Evolutionary conservation across 2,797 vertebrate species (phyloP), one percentile per base, ranked within the genome.

Genomic region (Cirrhinus mrigala): DNA sequence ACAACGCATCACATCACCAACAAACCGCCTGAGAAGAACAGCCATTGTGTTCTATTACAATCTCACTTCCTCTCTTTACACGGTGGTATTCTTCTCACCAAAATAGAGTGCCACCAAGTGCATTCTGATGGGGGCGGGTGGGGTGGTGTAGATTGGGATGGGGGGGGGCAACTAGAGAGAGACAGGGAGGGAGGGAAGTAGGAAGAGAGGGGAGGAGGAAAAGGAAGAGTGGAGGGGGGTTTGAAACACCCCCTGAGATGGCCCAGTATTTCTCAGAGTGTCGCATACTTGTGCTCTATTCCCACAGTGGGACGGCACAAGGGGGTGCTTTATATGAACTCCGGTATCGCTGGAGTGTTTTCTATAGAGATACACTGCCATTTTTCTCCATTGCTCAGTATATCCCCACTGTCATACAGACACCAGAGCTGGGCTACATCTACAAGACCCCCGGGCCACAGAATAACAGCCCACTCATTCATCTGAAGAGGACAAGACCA

Each of bases 31-130:
- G 29, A 90, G 89, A 89, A 90, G 92, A 94, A 92, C 96, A 93
- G 91, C 96, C 96, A 98, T 98, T 98, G 97, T 98, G 97, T 97
- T 96, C 94, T 92, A 93, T 96, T 97, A 98, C 97, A 99, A 99
- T 98, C 96, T 97, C 94, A 97, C 97, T 98, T 99, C 97, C 97
- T 96, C 94, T 97, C 91, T 92, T 92, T 95, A 94, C 93, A 94
- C 71, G 24, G 85, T 94, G 90, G 90, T 94, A 96, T 95, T 95
- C 95, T 96, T 97, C 94, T 95, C 95, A 96, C 95, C 95, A 96
- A 96, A 96, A 96, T 94, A 94, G 90, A 79, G 86, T 86, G 82
- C 48, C 86, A 94, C 89, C 91, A 91, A 88, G 6, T 58, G 90
- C 92, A 93, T 93, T 90, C 90, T 87, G 90, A 92, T 8, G 24